Base-by-base conservation (phyloP, 2,113 vertebrate species). In the Danionella cerebrum region DNA sequence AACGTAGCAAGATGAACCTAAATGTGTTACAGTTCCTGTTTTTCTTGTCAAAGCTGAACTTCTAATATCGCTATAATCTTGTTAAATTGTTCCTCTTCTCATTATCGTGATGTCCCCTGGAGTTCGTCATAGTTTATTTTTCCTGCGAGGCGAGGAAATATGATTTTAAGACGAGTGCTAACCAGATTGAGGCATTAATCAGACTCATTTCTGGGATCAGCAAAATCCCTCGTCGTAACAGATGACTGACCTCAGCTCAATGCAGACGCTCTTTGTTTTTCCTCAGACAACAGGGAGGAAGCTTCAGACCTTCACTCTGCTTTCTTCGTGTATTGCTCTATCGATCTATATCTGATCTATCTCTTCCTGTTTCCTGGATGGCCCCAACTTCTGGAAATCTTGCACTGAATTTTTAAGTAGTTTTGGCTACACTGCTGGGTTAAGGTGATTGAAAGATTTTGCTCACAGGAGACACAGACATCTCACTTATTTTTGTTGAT, bases 331-430 rank as follows among this genome's bases (percentile, higher is more conserved):
- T 64, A 22, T 63, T 48, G 12, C 42, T 64, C 59, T 64, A 24
- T 63, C 42, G 44, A 33, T 36, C 29, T 64, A 48, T 64, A 27
- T 2, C 44, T 64, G 59, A 64, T 44, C 29, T 64, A 48, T 64
- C 42, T 48, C 42, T 64, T 64, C 59, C 44, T 64, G 29, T 64
- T 64, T 44, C 59, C 59, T 48, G 44, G 44, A 44, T 19, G 13
- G 16, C 59, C 18, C 36, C 29, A 35, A 64, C 59, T 64, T 64
- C 59, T 64, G 44, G 59, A 64, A 64, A 64, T 64, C 59, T 63
- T 64, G 29, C 19, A 13, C 18, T 64, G 25, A 47, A 64, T 44
- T 64, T 63, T 63, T 63, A 29, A 48, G 59, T 29, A 48, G 59
- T 64, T 64, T 48, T 64, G 59, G 59, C 59, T 48, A 22, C 35